phyloP scores from a whole-genome alignment of 2,888 invertebrate genomes.

The Yponomeuta plumbellus region DNA sequence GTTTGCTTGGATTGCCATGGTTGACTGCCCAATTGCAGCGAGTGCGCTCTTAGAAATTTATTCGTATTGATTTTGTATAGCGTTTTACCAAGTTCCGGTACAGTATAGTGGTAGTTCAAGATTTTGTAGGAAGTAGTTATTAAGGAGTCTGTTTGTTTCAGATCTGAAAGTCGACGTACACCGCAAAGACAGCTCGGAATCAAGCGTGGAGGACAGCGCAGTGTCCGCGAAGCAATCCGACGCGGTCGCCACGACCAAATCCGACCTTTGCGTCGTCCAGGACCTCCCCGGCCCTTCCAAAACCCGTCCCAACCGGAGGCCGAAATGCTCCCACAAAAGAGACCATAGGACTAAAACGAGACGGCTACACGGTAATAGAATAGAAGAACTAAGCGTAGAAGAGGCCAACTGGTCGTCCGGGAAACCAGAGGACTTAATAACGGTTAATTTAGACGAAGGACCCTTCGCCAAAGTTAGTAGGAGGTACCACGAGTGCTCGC shows the following conservation, averaged over 20 bases:
- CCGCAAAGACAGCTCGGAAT: slow-evolving; percentile 92
- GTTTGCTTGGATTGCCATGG: too few species aligned
- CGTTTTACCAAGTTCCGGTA: too few species aligned
- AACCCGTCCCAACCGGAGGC: slow-evolving; percentile 49
- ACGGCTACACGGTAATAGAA: slow-evolving; percentile 49
- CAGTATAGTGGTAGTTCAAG: too few species aligned
- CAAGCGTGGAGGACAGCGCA: slow-evolving; percentile 83
- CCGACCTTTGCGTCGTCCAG: slow-evolving; percentile 57
- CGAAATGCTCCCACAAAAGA: slow-evolving; percentile 51
- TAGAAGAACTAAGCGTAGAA: slow-evolving; percentile 60
- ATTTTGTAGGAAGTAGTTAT: too few species aligned
- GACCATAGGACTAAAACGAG: slow-evolving; percentile 51
- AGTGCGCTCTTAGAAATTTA: too few species aligned
- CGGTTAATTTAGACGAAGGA: slow-evolving; percentile 67
- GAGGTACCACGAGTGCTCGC: slow-evolving; percentile 54
- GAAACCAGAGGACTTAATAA: slow-evolving; percentile 28
- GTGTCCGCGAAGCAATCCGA: slow-evolving; percentile 63
- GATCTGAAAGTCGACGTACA: slow-evolving; percentile 96
- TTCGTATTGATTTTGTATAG: too few species aligned
- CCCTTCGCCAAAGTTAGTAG: slow-evolving; percentile 66
- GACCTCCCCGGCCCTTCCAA: slow-evolving; percentile 50
- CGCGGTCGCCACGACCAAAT: slow-evolving; percentile 50
- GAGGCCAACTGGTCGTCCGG: slow-evolving; percentile 47
- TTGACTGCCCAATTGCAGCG: too few species aligned
- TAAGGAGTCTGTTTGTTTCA: slow-evolving; percentile 40